Evolutionary conservation across 2,797 vertebrate genomes (phyloP).

Genomic region (Labroides dimidiatus): DNA sequence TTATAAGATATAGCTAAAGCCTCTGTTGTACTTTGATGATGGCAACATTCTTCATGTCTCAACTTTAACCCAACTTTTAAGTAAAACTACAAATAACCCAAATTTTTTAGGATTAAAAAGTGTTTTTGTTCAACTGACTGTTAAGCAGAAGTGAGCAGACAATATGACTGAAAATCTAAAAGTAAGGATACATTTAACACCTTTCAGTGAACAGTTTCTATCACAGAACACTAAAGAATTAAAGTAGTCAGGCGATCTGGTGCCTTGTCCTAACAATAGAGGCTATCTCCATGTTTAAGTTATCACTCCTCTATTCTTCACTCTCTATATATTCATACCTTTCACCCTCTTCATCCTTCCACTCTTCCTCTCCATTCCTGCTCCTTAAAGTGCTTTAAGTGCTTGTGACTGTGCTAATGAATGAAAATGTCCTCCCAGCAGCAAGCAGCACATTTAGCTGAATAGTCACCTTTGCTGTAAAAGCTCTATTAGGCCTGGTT

Average conservation of each 20-base stretch:
- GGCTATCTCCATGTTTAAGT: constrained; percentile 70
- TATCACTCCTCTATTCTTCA: constrained; percentile 64
- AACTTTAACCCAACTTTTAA: too few species aligned
- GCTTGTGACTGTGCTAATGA: constrained; percentile 98
- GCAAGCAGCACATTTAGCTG: constrained; percentile 95
- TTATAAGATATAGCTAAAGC: too few species aligned
- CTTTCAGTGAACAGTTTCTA: not conserved
- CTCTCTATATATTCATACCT: constrained; percentile 74
- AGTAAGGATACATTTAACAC: too few species aligned
- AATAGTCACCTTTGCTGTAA: constrained; percentile 99
- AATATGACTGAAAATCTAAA: too few species aligned
- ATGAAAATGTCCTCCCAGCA: constrained; percentile 96
- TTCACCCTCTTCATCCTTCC: constrained; percentile 74
- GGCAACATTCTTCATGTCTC: too few species aligned
- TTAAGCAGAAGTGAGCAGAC: too few species aligned
- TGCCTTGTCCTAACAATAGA: constrained; percentile 75
- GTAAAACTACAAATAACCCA: too few species aligned
- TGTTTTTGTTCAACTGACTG: too few species aligned
- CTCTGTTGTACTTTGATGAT: too few species aligned
- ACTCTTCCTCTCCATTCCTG: constrained; percentile 86
- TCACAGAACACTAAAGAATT: constrained; percentile 35
- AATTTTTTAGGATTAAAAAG: too few species aligned
- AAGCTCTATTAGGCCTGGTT: constrained; percentile 93
- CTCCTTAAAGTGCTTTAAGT: constrained; percentile 99
- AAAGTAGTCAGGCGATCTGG: constrained; percentile 57